These are phyloP conservation scores for Tetrapedia diversipes DNA, from an alignment of 2,888 invertebrate species.

Conservation along the genomic window DNA sequence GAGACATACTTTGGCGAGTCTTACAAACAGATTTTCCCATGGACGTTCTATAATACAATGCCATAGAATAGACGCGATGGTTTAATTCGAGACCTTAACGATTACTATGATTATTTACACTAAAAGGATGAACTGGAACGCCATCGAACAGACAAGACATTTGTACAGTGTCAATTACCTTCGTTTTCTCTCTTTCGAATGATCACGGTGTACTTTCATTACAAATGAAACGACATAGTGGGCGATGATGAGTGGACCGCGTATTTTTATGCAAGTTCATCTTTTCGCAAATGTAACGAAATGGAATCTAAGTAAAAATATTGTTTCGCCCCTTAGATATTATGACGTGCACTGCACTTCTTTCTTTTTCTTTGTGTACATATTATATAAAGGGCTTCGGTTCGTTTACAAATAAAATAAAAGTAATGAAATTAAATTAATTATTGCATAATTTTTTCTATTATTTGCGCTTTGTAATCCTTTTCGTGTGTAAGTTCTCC, in stretches of 20 bases:
- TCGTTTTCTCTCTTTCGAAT: not conserved
- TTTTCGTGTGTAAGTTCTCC: too few relatives aligned
- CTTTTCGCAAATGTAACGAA: too few relatives aligned
- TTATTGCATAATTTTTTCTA: too few relatives aligned
- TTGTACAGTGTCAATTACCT: constrained; percentile 27
- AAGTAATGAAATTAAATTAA: too few relatives aligned
- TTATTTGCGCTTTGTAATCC: too few relatives aligned
- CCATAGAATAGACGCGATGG: constrained; percentile 36
- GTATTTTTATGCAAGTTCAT: too few relatives aligned
- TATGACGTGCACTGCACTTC: too few relatives aligned
- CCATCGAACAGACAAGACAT: constrained; percentile 38
- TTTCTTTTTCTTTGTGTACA: too few relatives aligned
- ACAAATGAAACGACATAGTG: constrained; percentile 20
- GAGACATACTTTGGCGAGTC: constrained; percentile 4
- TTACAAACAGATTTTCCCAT: constrained; percentile 6
- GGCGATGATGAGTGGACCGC: not conserved
- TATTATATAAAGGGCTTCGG: too few relatives aligned
- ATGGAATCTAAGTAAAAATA: too few relatives aligned
- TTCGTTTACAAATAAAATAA: too few relatives aligned
- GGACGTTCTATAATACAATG: constrained; percentile 35
- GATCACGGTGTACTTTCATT: constrained; percentile 24
- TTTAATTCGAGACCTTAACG: constrained; percentile 36
- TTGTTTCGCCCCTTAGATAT: too few relatives aligned
- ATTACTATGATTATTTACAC: constrained; percentile 51
- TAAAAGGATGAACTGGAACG: constrained; percentile 41